Conservation (phyloP, 30 jellyfish, hydroid and myxozoan species). For the Sanderia malayensis region DNA sequence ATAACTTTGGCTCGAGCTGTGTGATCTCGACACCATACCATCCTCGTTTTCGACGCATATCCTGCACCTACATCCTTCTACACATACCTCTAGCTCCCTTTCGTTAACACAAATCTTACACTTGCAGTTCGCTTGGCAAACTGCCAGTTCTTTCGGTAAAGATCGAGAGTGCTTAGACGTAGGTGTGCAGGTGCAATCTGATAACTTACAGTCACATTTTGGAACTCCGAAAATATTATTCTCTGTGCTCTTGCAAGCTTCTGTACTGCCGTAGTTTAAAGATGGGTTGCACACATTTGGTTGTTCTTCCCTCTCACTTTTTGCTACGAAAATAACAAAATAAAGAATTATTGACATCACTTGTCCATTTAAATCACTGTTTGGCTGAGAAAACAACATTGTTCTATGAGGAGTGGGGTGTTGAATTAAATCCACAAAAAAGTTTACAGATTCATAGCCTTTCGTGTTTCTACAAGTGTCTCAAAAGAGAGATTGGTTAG, state of each 20-base stretch:
- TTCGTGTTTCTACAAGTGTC: too few relatives aligned
- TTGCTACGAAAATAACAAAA: too few relatives aligned
- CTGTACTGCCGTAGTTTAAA: conserved; percentile 5
- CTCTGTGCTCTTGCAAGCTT: background rate
- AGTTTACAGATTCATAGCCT: too few relatives aligned
- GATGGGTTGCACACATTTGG: background rate
- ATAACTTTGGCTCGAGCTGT: too few relatives aligned
- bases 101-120: background rate
- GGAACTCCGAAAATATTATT: background rate
- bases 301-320: too few relatives aligned
- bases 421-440: too few relatives aligned
- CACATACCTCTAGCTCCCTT: background rate
- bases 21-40: background rate
- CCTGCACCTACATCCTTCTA: background rate
- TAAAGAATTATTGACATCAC: too few relatives aligned
- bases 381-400: too few relatives aligned
- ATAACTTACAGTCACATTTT: background rate
- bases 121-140: background rate
- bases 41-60: background rate
- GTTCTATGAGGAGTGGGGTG: too few relatives aligned
- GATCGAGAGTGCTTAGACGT: background rate
- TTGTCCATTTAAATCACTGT: too few relatives aligned
- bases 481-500: too few relatives aligned
- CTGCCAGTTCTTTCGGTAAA: background rate
- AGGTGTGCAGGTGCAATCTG: background rate